Conservation (phyloP, 1,140 invertebrate species). For the Mamestra configurata region DNA sequence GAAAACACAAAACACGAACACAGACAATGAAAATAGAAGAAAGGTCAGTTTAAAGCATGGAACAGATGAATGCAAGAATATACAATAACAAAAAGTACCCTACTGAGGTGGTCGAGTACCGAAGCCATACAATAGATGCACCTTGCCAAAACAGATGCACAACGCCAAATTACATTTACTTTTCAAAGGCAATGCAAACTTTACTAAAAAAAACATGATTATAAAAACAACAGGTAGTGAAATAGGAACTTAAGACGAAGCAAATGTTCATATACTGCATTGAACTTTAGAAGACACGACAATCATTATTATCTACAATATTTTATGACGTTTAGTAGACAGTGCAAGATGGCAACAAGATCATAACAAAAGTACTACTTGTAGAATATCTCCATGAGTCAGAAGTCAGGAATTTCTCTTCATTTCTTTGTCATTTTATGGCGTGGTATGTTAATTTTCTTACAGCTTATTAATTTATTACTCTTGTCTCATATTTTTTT, state of each 20-base stretch:
- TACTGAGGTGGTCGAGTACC: not conserved
- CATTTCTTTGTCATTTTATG: slow-evolving; percentile 11
- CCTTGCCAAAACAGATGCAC: not conserved
- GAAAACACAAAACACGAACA: too few species aligned
- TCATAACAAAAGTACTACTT: not conserved
- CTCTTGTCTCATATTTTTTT: not conserved
- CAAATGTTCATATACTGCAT: too few species aligned
- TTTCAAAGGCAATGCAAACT: too few species aligned
- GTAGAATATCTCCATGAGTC: not conserved
- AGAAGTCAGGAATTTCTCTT: not conserved
- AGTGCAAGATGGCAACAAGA: not conserved
- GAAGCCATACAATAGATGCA: not conserved
- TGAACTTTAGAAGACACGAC: not conserved
- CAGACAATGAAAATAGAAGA: too few species aligned
- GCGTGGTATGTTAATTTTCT: slow-evolving; percentile 1
- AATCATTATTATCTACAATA: too few species aligned
- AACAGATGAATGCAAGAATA: too few species aligned
- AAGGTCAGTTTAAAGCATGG: too few species aligned
- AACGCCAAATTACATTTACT: too few species aligned
- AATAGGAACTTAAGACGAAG: too few species aligned
- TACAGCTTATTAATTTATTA: not conserved
- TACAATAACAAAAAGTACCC: not conserved
- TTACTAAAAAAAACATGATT: too few species aligned
- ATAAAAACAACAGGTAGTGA: too few species aligned
- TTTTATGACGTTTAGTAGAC: not conserved